Evolutionary conservation across 2,888 invertebrate species (phyloP).

Genomic region (Beris morrisii): DNA sequence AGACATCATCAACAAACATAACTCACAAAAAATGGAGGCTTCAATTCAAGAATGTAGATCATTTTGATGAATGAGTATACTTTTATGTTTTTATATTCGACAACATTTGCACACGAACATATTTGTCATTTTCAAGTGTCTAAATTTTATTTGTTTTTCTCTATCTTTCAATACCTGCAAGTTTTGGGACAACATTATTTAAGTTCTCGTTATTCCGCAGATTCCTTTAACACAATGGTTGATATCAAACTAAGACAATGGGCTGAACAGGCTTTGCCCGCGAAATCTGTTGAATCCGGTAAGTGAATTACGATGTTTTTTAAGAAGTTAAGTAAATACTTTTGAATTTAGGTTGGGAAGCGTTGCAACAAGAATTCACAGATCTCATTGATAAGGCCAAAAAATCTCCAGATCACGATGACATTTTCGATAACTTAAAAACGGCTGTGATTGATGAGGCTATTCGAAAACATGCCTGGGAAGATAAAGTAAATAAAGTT

Average conservation of each 20-base stretch:
- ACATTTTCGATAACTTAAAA: slow-evolving; percentile 89
- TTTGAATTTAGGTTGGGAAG: slow-evolving; percentile 69
- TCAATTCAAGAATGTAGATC: background rate
- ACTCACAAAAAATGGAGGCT: background rate
- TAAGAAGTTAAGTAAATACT: slow-evolving; percentile 7
- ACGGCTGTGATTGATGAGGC: slow-evolving; percentile 85
- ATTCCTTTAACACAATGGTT: slow-evolving; percentile 81
- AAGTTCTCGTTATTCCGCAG: slow-evolving; percentile 52
- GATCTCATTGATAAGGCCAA: slow-evolving; percentile 69
- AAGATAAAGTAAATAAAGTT: slow-evolving; percentile 73
- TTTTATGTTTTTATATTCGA: background rate
- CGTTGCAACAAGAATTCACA: slow-evolving; percentile 73
- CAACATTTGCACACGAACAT: background rate
- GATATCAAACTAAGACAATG: slow-evolving; percentile 96
- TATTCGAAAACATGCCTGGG: slow-evolving; percentile 88
- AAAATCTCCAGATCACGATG: slow-evolving; percentile 75
- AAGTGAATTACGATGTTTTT: slow-evolving; percentile 18
- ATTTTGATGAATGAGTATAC: background rate
- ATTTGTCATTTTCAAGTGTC: background rate
- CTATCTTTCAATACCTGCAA: background rate
- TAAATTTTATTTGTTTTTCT: background rate
- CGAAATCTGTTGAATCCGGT: slow-evolving; percentile 79
- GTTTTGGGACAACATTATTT: background rate
- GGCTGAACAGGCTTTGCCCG: slow-evolving; percentile 89
- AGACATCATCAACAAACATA: slow-evolving; percentile 6